A percentile compares a stretch with the other conserved stretches of the same genome.
Conservation (phyloP, 2,797 vertebrate genomes). For the Etheostoma nigrum region DNA sequence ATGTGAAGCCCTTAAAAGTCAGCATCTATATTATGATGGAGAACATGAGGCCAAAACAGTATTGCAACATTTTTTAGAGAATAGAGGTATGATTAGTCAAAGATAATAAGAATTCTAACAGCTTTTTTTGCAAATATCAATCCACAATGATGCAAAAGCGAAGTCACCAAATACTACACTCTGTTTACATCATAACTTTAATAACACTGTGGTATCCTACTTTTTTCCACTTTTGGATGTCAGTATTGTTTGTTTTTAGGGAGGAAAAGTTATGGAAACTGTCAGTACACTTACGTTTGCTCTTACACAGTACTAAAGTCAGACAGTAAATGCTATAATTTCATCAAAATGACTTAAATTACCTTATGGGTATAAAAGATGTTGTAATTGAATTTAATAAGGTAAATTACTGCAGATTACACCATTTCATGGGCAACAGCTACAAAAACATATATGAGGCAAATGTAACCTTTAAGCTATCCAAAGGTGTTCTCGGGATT, state of each 20-base stretch:
- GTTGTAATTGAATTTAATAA: slow-evolving; percentile 43
- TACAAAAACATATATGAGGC: slow-evolving; percentile 7
- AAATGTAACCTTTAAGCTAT: slow-evolving; percentile 3
- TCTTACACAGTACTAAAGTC: neutral
- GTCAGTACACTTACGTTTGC: neutral
- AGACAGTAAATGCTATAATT: slow-evolving; percentile 26
- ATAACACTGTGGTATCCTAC: neutral
- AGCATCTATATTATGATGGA: slow-evolving; percentile 13
- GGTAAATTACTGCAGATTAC: slow-evolving; percentile 48
- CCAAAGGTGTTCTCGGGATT: neutral
- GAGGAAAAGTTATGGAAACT: neutral
- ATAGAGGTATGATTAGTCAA: neutral
- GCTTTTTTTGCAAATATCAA: slow-evolving; percentile 7
- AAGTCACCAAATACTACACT: neutral
- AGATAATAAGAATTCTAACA: slow-evolving; percentile 12
- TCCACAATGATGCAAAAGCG: neutral
- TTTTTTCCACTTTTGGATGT: slow-evolving; percentile 10
- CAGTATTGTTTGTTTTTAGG: slow-evolving; percentile 3
- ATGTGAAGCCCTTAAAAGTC: slow-evolving; percentile 24
- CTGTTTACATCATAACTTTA: neutral
- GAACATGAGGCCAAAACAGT: neutral
- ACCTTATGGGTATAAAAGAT: slow-evolving; percentile 11
- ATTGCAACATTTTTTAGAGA: neutral
- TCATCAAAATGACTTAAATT: slow-evolving; percentile 39
- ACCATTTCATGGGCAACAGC: slow-evolving; percentile 8